Percentiles rank a stretch among this genome's conserved stretches.
phyloP scores from a whole-genome alignment of 2,797 vertebrate species.

The Dendrocincla fuliginosa region DNA sequence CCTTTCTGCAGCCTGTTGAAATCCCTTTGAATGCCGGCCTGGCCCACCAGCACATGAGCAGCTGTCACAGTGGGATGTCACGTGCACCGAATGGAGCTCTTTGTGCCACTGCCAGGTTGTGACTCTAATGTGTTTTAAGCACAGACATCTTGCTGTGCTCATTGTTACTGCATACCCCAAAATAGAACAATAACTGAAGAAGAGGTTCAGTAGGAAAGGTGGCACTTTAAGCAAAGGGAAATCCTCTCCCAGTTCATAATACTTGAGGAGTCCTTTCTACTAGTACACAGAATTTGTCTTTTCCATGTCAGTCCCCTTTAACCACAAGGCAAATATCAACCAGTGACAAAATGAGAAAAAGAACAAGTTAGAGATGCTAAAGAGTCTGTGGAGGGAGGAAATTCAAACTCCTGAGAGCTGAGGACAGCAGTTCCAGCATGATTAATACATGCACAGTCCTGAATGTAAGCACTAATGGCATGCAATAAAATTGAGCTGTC shows the following conservation, averaged over 20 bases:
- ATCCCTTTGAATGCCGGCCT: not conserved
- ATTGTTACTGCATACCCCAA: not conserved
- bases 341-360: not conserved
- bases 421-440: conserved; percentile 25
- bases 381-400: not conserved
- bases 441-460: conserved; percentile 25
- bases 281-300: not conserved
- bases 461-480: conserved; percentile 5
- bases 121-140: not conserved
- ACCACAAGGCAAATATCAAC: not conserved
- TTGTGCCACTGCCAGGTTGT: not conserved
- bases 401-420: conserved; percentile 5
- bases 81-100: too few relatives aligned
- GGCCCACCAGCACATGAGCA: too few relatives aligned
- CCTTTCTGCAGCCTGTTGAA: not conserved
- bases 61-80: not conserved
- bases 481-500: conserved; percentile 2
- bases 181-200: not conserved
- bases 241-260: not conserved
- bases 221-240: not conserved
- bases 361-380: not conserved
- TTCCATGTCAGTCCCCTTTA: not conserved
- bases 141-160: not conserved
- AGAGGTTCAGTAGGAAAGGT: not conserved
- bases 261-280: not conserved